These are phyloP conservation scores for Nipponia nippon DNA, from an alignment of 2,113 vertebrate genomes.

Conservation along the genomic window DNA sequence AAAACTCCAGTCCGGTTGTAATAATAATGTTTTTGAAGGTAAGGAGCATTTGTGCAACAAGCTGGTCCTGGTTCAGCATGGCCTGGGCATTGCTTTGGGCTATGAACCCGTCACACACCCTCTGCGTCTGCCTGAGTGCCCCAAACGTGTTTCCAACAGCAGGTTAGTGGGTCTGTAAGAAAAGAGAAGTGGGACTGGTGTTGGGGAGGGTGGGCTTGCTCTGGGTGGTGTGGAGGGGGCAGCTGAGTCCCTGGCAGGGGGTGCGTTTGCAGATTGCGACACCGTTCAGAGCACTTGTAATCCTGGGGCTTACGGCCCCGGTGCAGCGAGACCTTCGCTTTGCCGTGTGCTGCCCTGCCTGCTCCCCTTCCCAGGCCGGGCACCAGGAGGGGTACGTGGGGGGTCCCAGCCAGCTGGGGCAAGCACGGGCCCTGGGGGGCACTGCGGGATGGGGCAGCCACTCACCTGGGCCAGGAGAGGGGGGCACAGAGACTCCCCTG, in stretches of 20 bases:
- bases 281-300: not conserved
- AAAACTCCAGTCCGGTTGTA: not conserved
- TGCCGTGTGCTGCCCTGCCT: not conserved
- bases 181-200: not conserved
- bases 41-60: not conserved
- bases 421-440: not conserved
- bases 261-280: not conserved
- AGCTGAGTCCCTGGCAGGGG: not conserved
- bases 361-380: not conserved
- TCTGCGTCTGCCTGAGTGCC: not conserved
- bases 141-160: rapidly evolving
- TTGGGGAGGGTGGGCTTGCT: not conserved
- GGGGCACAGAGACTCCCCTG: not conserved
- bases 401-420: rapidly evolving
- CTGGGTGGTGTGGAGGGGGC: not conserved
- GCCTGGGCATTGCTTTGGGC: not conserved
- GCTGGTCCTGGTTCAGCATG: not conserved
- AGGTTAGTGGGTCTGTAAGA: not conserved
- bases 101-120: not conserved
- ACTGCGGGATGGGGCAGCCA: rapidly evolving
- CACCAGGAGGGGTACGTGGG: rapidly evolving
- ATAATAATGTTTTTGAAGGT: not conserved
- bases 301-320: rapidly evolving
- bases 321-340: not conserved
- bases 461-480: not conserved